Evolutionary conservation across 2,888 invertebrate species (phyloP).

Genomic region (Tiliacea citrago): DNA sequence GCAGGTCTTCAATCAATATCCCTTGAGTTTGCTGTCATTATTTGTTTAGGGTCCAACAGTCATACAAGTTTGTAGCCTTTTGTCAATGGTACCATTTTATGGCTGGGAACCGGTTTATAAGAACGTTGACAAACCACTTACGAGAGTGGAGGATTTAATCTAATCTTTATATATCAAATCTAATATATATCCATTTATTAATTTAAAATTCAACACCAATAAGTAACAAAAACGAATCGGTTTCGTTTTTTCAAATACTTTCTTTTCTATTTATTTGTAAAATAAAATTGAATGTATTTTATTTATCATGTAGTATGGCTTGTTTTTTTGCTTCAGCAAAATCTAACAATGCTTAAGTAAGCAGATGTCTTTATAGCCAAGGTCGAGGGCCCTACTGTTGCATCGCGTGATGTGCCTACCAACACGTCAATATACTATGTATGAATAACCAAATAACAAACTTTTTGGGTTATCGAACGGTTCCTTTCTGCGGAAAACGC

Average conservation of each 20-base stretch:
- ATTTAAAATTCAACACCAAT: conserved; percentile 1
- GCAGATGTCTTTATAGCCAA: neutral
- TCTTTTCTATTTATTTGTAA: neutral
- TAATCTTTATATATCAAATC: too few relatives aligned
- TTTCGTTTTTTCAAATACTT: conserved; percentile 14
- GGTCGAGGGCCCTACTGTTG: neutral
- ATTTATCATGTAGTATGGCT: neutral
- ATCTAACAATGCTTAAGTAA: neutral
- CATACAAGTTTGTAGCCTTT: neutral
- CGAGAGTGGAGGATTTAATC: neutral
- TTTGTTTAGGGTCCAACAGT: neutral
- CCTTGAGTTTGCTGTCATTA: neutral
- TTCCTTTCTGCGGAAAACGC: conserved; percentile 63
- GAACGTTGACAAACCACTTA: conserved; percentile 1
- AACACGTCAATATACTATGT: conserved; percentile 5
- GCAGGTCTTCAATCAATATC: neutral
- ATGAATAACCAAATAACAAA: conserved; percentile 17
- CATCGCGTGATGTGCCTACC: neutral
- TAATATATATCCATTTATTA: conserved; percentile 7
- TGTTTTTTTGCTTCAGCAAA: neutral
- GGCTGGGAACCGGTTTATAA: neutral
- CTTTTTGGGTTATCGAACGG: conserved; percentile 50
- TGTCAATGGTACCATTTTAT: neutral
- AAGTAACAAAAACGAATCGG: conserved; percentile 1
- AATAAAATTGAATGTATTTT: neutral